A percentile compares a stretch with the other conserved stretches of the same genome.
These are phyloP conservation scores for Oryzias curvinotus DNA, from an alignment of 2,113 vertebrate genomes.

Conservation along the genomic window DNA sequence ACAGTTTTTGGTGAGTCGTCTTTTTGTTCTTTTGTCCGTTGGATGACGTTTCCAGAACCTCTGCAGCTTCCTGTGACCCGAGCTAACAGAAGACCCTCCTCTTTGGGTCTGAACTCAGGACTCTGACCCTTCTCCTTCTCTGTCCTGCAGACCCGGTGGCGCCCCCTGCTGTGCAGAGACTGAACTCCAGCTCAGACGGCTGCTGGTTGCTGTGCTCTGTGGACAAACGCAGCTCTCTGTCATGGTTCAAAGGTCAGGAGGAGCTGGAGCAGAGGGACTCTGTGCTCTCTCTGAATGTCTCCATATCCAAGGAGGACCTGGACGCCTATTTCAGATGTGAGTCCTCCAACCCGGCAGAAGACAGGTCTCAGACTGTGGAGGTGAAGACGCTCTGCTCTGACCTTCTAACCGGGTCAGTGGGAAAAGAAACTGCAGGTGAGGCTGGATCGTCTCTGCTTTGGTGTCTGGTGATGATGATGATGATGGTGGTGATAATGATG, in stretches of 20 bases:
- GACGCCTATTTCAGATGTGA: constrained; percentile 19
- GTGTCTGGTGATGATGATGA: too few relatives aligned
- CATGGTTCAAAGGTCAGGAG: constrained; percentile 24
- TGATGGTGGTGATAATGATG: too few relatives aligned
- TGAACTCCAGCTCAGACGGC: constrained; percentile 4
- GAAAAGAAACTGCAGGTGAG: too few relatives aligned
- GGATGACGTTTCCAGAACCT: not conserved
- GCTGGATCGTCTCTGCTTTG: too few relatives aligned
- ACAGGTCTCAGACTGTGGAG: not conserved
- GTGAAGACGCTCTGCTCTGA: not conserved
- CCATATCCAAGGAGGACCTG: not conserved
- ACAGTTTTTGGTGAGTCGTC: constrained; percentile 19
- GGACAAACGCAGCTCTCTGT: constrained; percentile 9
- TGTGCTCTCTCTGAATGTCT: constrained; percentile 5
- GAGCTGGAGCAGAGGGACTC: constrained; percentile 17
- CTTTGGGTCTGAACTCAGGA: not conserved
- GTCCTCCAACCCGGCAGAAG: constrained; percentile 13
- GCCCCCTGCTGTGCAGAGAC: not conserved
- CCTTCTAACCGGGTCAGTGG: too few relatives aligned
- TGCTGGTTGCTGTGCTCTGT: constrained; percentile 30
- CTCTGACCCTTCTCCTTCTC: not conserved
- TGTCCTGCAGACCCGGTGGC: constrained; percentile 1
- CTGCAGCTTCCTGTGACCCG: not conserved
- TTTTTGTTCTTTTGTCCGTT: not conserved
- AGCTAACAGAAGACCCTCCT: not conserved